A percentile compares a stretch with the other conserved stretches of the same genome.
Evolutionary conservation across 1,140 invertebrate genomes (phyloP).

Genomic region (Heterodera schachtii): DNA sequence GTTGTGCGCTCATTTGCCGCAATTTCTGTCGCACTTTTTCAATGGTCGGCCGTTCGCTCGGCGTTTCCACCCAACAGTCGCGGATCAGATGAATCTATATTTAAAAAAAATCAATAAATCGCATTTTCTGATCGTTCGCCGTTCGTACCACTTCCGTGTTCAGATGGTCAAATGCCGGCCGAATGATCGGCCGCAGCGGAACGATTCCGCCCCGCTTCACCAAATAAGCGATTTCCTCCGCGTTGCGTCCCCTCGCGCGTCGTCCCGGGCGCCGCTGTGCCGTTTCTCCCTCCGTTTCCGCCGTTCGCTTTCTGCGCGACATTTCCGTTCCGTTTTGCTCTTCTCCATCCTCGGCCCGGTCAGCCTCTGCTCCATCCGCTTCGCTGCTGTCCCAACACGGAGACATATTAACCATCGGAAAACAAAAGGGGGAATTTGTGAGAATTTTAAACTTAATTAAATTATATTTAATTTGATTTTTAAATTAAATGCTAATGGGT

Average conservation of each 20-base stretch:
- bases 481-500: no score
- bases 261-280: not conserved
- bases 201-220: conserved; percentile 35
- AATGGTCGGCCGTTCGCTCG: conserved; percentile 3
- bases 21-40: not conserved
- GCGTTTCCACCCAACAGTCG: conserved; percentile 56
- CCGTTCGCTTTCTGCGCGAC: not conserved
- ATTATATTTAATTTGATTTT: no score
- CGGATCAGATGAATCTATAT: not conserved
- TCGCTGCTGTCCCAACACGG: not conserved
- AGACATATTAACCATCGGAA: conserved; percentile 13
- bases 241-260: not conserved
- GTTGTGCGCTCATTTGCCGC: conserved; percentile 8
- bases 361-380: no score
- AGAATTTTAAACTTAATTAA: not conserved
- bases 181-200: conserved; percentile 26
- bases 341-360: no score
- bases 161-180: conserved; percentile 23
- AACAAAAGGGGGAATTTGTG: not conserved
- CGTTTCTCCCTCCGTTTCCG: no score
- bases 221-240: conserved; percentile 33
- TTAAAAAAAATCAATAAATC: not conserved
- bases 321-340: not conserved
- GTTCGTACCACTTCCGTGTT: conserved; percentile 29
- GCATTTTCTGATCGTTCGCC: not conserved